Conservation (phyloP, 2,113 vertebrate species). For the Mus musculus region DNA sequence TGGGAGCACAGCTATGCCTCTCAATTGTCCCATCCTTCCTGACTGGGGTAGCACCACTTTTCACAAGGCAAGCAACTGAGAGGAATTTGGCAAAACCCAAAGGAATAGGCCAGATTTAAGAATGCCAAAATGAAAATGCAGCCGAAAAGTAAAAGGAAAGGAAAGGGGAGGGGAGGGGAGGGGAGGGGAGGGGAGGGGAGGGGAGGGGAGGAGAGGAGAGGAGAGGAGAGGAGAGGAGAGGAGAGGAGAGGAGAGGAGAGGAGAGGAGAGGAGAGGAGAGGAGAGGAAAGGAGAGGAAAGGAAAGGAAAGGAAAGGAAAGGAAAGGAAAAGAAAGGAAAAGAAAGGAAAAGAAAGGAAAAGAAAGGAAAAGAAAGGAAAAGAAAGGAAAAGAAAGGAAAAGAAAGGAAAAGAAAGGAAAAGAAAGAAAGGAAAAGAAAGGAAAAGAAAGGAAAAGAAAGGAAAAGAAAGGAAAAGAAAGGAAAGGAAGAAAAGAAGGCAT, state of each 20-base stretch:
- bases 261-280: background rate
- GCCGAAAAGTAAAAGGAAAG: background rate
- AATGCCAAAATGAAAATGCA: background rate
- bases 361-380: background rate
- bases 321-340: background rate
- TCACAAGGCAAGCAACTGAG: background rate
- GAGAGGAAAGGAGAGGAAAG: no score
- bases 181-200: no score
- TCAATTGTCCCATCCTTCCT: background rate
- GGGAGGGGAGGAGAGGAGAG: no score
- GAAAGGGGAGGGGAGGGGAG: fast-evolving
- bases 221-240: no score
- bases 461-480: no score
- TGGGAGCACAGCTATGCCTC: no score
- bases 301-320: no score
- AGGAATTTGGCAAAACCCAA: background rate
- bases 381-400: no score
- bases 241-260: no score
- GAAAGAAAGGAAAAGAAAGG: background rate
- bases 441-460: no score
- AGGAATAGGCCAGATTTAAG: background rate
- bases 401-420: no score
- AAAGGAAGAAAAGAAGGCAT: background rate
- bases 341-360: no score
- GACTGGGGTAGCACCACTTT: background rate